Evolutionary conservation across 2,797 vertebrate species (phyloP).

Genomic region (Tympanoctomys barrerae): DNA sequence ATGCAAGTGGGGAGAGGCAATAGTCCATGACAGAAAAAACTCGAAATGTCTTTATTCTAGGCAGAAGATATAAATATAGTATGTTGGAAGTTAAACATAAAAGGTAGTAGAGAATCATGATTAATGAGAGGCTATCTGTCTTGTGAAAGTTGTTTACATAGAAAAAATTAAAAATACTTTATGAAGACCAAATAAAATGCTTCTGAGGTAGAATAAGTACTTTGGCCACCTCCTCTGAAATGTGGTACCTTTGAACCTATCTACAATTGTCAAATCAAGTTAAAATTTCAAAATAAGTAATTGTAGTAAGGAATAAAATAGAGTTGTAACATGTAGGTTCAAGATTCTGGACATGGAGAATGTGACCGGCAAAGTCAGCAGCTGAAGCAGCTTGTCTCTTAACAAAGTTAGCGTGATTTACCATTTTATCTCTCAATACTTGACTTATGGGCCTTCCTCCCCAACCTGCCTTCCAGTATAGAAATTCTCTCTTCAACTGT

Average conservation of each 20-base stretch:
- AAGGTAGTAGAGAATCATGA: neutral
- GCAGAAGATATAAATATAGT: constrained; percentile 14
- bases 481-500: constrained; percentile 44
- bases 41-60: neutral
- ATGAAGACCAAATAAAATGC: neutral
- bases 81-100: neutral
- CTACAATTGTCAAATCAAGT: constrained; percentile 10
- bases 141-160: constrained; percentile 6
- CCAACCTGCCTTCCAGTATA: neutral
- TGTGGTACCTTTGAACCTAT: constrained; percentile 43
- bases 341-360: neutral
- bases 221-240: constrained; percentile 5
- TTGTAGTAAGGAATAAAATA: neutral
- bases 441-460: neutral
- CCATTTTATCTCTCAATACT: neutral
- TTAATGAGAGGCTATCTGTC: neutral
- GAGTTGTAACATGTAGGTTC: neutral
- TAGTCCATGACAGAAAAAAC: constrained; percentile 4
- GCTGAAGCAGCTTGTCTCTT: neutral
- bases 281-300: constrained; percentile 2
- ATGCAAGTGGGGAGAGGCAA: neutral
- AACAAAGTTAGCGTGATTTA: neutral
- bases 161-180: neutral
- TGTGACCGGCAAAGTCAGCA: neutral
- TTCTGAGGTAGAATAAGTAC: neutral